Percentiles rank a stretch among this genome's conserved stretches.
phyloP scores from a whole-genome alignment of 2,888 invertebrate species.

The Strigamia crassipes region DNA sequence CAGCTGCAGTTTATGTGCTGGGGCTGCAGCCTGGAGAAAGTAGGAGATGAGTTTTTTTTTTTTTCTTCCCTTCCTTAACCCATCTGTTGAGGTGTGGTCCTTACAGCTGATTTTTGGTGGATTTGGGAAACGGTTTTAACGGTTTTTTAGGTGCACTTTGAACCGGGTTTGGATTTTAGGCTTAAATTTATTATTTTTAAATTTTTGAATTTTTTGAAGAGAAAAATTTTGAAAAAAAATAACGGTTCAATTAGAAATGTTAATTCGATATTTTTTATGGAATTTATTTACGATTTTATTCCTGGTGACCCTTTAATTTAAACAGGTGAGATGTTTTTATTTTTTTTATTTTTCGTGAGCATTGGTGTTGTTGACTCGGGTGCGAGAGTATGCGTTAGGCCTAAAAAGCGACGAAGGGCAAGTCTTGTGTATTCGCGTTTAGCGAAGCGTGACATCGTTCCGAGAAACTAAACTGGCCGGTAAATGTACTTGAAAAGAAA shows the following conservation, averaged over 20 bases:
- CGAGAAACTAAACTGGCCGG: neutral
- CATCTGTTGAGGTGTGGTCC: slow-evolving; percentile 29
- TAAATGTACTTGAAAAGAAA: neutral
- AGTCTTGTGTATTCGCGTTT: neutral
- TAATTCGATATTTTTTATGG: too few species aligned
- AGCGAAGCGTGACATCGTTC: slow-evolving; percentile 29
- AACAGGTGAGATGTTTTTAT: neutral
- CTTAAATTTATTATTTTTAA: neutral
- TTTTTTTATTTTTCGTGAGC: too few species aligned
- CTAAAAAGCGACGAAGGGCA: neutral
- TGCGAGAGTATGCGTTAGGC: neutral
- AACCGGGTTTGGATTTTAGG: neutral
- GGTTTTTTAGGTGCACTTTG: neutral
- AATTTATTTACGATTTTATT: neutral
- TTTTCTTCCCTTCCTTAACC: too few species aligned
- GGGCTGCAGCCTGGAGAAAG: neutral
- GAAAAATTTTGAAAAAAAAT: neutral
- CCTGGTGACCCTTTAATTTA: neutral
- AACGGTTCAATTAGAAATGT: too few species aligned
- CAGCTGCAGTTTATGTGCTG: neutral
- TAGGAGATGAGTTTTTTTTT: neutral
- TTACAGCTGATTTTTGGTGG: neutral
- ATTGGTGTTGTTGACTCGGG: neutral
- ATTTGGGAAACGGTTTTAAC: neutral
- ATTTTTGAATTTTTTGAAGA: too few species aligned